Percentiles rank a stretch among this genome's conserved stretches.
Conservation (phyloP, 2,888 invertebrate species). For the Cephus runcator region DNA sequence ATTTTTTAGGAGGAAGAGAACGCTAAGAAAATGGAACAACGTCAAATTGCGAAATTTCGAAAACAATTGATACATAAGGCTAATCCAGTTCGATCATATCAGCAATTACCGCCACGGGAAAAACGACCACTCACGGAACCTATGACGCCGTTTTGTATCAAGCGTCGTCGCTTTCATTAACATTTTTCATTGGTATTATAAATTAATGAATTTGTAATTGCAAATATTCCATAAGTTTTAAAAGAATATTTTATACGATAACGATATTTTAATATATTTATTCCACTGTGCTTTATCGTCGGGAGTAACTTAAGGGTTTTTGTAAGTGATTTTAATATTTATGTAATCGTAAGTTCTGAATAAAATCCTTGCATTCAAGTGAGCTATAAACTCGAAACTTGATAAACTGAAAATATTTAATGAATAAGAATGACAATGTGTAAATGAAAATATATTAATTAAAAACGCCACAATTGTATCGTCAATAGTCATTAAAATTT, state of each 20-base stretch:
- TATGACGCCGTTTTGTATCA: constrained; percentile 25
- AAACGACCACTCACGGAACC: constrained; percentile 41
- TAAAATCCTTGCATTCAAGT: background rate
- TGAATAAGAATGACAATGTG: background rate
- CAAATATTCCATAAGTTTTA: background rate
- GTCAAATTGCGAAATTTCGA: constrained; percentile 30
- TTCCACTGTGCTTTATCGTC: background rate
- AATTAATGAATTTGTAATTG: background rate
- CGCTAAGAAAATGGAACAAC: constrained; percentile 27
- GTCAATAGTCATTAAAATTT: background rate
- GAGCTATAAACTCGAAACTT: background rate
- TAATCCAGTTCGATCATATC: constrained; percentile 37
- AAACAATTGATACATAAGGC: constrained; percentile 34
- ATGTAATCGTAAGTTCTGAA: background rate
- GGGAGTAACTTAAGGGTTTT: background rate
- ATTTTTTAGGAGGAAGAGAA: constrained; percentile 25
- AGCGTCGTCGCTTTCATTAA: constrained; percentile 30
- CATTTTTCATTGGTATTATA: background rate
- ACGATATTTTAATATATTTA: background rate
- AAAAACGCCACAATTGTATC: background rate
- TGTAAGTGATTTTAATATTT: background rate
- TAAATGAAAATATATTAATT: background rate
- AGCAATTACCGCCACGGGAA: constrained; percentile 17
- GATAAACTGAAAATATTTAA: background rate
- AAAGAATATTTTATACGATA: background rate